Base-by-base conservation (phyloP, 2,113 vertebrate genomes). In the Amphiprion percula region DNA sequence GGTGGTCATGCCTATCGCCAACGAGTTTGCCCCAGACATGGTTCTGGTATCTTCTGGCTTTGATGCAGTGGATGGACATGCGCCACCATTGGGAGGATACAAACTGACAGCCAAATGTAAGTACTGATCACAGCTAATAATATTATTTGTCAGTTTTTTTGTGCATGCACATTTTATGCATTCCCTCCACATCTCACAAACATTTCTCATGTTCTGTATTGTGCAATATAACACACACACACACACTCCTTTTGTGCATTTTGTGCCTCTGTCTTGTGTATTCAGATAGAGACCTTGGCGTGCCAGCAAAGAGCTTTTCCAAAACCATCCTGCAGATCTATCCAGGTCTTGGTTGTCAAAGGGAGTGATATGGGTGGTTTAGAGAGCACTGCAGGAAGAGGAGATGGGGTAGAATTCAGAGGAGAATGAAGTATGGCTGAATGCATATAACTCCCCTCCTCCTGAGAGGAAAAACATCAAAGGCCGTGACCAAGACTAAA, bases 21-120 rank as follows among this genome's bases (percentile, higher is more conserved):
- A 95, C 0, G 97, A 99, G 90, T 99, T 99, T 70, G 95, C 97
- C 61, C 98, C 98, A 0, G 98, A 99, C 0, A 90, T 99, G 72
- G 97, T 99, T 84, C 95, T 99, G 92, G 98, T 99, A 21, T 99
- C 98, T 0, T 98, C 98, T 0, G 98, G 98, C 67, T 99, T 99
- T 3, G 98, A 99, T 10, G 97, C 97, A 0, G 97, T 99, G 55
- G 97, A 99, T 66, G 98, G 98, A 50, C 98, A 99, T 74, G 96
- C 96, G 6, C 93, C 98, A 0, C 97, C 97, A 0, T 95, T 99
- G 0, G 98, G 98, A 77, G 98, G 98, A 86, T 99, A 99, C 86
- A 96, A 93, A 53, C 95, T 99, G 5, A 97, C 97, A 0, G 97
- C 97, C 85, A 98, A 97, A 88, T 99, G 98, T 99, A 91, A 97